Conservation (phyloP, 2,797 vertebrate species). For the Channa striata region DNA sequence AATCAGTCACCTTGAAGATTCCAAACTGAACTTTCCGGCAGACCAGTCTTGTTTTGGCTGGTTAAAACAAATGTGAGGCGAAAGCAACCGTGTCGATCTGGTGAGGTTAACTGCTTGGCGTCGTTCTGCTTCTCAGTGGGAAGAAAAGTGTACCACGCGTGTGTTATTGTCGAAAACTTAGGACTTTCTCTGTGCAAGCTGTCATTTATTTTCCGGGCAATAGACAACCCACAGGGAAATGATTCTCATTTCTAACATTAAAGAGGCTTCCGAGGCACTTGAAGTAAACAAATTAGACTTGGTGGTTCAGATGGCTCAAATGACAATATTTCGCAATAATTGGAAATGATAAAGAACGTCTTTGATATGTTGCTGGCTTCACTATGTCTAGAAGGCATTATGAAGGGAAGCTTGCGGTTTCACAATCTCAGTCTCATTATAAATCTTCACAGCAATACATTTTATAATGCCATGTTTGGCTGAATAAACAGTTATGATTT, state of each 20-base stretch:
- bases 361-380: constrained; percentile 70
- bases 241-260: constrained; percentile 63
- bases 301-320: constrained; percentile 69
- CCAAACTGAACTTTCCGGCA: constrained; percentile 33
- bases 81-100: constrained; percentile 22
- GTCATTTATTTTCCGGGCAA: constrained; percentile 57
- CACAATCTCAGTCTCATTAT: constrained; percentile 76
- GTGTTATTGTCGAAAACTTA: constrained; percentile 59
- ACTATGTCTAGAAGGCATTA: constrained; percentile 53
- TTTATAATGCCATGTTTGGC: constrained; percentile 77
- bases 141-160: constrained; percentile 22
- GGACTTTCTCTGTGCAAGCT: constrained; percentile 53
- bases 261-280: constrained; percentile 62
- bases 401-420: constrained; percentile 57
- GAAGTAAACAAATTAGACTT: constrained; percentile 77
- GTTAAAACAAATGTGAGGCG: constrained; percentile 30
- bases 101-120: constrained; percentile 40
- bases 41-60: constrained; percentile 22
- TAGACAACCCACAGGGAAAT: constrained; percentile 43
- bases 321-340: constrained; percentile 75
- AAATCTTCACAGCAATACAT: constrained; percentile 75
- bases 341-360: constrained; percentile 72
- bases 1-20: constrained; percentile 50
- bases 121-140: constrained; percentile 20
- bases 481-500: constrained; percentile 84